Evolutionary conservation across 2,797 vertebrate species (phyloP), one percentile per base, ranked within the genome.

Genomic region (Tragelaphus oryx): DNA sequence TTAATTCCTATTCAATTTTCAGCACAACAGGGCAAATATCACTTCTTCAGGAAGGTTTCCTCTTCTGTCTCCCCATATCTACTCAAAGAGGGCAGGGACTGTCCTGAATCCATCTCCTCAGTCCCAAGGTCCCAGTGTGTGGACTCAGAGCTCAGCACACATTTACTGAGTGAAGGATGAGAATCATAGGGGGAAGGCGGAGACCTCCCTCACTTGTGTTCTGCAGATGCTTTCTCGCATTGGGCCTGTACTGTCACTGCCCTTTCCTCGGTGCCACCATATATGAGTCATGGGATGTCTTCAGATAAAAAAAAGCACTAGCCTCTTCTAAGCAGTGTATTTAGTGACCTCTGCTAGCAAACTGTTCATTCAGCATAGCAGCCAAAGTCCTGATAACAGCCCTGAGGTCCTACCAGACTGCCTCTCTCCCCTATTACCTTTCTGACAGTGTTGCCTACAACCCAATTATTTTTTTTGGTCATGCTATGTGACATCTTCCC

Each of bases 181-280:
- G 57, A 30, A 4, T 41, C 62, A 76, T 1, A 12, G 1, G 7
- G 18, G 28, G 8, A 28, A 54, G 1, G 11, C 8, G 1, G 0
- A 1, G 44, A 26, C 9, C 14, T 16, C 4, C 20, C 16, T 46
- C 8, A 30, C 26, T 30, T 14, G 9, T 41, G 41, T 78, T 33
- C 62, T 48, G 8, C 2, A 24, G 74, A 9, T 52, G 57, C 11
- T 46, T 52, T 65, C 59, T 55, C 1, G 8, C 44, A 26, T 1
- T 28, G 12, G 0, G 0, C 14, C 33, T 57, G 1, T 17, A 12
- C 17, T 30, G 17, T 71, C 60, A 26, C 10, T 9, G 46, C 16
- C 48, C 37, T 52, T 62, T 41, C 59, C 48, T 46, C 46, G 17
- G 18, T 41, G 52, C 11, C 17, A 33, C 24, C 1, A 4, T 11